These are phyloP conservation scores for Pholis gunnellus DNA, from an alignment of 2,113 vertebrate genomes.

Conservation along the genomic window DNA sequence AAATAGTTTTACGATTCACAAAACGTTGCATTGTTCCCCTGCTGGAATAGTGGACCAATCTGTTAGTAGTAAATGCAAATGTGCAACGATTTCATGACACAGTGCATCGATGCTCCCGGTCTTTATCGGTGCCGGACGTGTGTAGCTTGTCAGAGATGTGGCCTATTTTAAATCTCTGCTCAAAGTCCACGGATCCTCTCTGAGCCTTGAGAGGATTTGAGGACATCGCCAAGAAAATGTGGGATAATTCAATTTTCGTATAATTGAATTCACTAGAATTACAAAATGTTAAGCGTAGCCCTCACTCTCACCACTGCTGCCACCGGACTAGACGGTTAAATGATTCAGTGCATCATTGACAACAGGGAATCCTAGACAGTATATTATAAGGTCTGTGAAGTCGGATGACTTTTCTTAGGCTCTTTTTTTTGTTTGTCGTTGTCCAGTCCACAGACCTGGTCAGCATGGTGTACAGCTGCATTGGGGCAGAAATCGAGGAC, in stretches of 20 bases:
- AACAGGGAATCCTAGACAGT: not conserved
- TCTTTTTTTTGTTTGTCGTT: not conserved
- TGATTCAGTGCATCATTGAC: not conserved
- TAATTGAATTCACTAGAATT: conserved; percentile 35
- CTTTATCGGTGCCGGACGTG: conserved; percentile 1
- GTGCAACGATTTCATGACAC: not conserved
- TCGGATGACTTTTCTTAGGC: not conserved
- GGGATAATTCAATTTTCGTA: conserved; percentile 15
- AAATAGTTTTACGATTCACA: no score
- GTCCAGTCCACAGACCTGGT: conserved; percentile 80
- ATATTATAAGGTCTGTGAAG: not conserved
- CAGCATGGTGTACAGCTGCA: conserved; percentile 84
- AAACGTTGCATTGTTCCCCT: not conserved
- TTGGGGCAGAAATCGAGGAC: conserved; percentile 80
- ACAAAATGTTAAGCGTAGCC: not conserved
- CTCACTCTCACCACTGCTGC: not conserved
- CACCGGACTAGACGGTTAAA: not conserved
- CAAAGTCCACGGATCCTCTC: conserved; percentile 19
- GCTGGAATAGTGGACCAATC: not conserved
- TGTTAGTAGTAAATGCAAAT: conserved; percentile 8
- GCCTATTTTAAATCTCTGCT: not conserved
- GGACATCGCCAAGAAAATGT: conserved; percentile 38
- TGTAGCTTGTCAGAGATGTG: conserved; percentile 19
- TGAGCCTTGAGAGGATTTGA: conserved; percentile 36
- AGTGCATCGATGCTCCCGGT: conserved; percentile 4